Evolutionary conservation across 2,888 invertebrate genomes (phyloP).

Genomic region (Holacanthella duospinosa): DNA sequence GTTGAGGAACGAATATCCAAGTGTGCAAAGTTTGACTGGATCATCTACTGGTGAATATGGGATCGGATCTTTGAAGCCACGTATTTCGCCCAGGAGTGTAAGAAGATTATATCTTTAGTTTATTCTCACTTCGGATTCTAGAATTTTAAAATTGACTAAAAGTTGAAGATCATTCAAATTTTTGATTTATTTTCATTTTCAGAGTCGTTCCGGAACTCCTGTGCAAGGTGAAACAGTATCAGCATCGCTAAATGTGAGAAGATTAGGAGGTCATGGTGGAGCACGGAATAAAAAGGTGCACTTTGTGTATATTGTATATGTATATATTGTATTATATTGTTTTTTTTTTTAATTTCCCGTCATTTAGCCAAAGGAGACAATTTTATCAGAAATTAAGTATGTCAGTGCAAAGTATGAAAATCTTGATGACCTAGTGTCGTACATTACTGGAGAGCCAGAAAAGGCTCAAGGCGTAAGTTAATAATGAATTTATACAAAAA

Average conservation of each 20-base stretch:
- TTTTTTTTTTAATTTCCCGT: not conserved
- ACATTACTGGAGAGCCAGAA: not conserved
- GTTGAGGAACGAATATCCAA: conserved; percentile 3
- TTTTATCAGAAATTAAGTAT: not conserved
- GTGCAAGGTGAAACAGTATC: not conserved
- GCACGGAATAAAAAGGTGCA: not conserved
- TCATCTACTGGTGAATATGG: too few relatives aligned
- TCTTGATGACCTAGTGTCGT: not conserved
- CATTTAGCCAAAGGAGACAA: conserved; percentile 2
- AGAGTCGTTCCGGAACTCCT: conserved; percentile 1
- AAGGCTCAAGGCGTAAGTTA: not conserved
- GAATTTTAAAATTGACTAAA: not conserved
- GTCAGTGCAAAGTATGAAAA: not conserved
- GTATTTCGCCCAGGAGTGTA: not conserved
- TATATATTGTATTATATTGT: not conserved
- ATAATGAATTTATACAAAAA: not conserved
- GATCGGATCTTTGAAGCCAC: not conserved
- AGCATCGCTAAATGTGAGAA: not conserved
- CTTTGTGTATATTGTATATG: not conserved
- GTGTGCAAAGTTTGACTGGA: conserved; percentile 5
- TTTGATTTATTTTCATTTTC: not conserved
- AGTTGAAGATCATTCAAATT: not conserved
- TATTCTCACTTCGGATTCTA: not conserved
- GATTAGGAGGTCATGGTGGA: not conserved
- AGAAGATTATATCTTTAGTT: not conserved